A percentile compares a stretch with the other conserved stretches of the same genome.
Conservation (phyloP, 2,113 vertebrate genomes). For the Pteruthius melanotis region DNA sequence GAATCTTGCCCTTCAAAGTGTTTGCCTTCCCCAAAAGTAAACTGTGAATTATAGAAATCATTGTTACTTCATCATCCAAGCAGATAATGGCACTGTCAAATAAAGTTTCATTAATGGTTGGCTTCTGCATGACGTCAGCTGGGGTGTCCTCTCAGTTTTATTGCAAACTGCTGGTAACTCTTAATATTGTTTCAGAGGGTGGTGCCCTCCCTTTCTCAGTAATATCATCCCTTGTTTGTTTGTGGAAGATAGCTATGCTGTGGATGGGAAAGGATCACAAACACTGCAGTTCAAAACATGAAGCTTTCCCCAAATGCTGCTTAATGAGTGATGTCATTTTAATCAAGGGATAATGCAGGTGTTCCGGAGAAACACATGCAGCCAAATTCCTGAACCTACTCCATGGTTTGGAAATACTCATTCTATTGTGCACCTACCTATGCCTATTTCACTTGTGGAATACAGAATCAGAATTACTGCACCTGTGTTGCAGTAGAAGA, state of each 20-base stretch:
- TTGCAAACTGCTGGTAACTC: not conserved
- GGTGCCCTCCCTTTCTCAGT: not conserved
- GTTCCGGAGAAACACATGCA: not conserved
- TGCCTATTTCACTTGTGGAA: not conserved
- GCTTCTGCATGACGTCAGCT: not conserved
- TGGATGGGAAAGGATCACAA: not conserved
- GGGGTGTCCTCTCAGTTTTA: not conserved
- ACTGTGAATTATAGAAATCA: not conserved
- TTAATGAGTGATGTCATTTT: not conserved
- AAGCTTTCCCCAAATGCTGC: not conserved
- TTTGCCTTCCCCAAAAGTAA: not conserved
- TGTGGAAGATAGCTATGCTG: not conserved
- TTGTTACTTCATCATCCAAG: not conserved
- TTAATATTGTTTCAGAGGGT: not conserved
- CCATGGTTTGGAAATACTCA: not conserved
- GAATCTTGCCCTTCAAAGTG: not conserved
- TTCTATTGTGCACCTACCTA: accelerated
- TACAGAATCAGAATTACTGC: not conserved
- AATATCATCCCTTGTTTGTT: not conserved
- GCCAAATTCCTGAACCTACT: not conserved
- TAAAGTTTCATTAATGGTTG: not conserved
- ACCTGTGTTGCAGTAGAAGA: not conserved
- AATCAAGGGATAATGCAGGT: not conserved
- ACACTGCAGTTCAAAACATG: not conserved
- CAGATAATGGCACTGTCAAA: not conserved